A percentile compares a stretch with the other conserved stretches of the same genome.
These are phyloP conservation scores for Clarias gariepinus DNA, from an alignment of 2,113 vertebrate genomes.

Conservation along the genomic window DNA sequence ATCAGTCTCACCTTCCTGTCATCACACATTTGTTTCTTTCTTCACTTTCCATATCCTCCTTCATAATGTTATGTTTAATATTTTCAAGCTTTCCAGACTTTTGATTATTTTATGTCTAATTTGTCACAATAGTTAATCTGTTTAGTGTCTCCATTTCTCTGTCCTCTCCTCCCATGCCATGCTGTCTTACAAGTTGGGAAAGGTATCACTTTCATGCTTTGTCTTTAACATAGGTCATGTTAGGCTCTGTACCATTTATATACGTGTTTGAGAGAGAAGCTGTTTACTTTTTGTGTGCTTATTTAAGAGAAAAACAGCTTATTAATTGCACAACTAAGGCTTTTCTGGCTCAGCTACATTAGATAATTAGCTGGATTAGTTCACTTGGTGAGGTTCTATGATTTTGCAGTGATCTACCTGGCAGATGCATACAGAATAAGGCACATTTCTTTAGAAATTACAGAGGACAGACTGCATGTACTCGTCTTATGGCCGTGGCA, in stretches of 20 bases:
- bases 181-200: slow-evolving; percentile 43
- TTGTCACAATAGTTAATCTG: slow-evolving; percentile 21
- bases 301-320: background rate
- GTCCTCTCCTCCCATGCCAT: slow-evolving; percentile 44
- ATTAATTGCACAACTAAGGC: background rate
- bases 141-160: slow-evolving; percentile 43
- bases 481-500: background rate
- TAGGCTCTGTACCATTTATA: slow-evolving; percentile 24
- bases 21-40: background rate
- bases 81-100: background rate
- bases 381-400: slow-evolving; percentile 6
- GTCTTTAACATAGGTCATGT: slow-evolving; percentile 27
- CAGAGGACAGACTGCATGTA: background rate
- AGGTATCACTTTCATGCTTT: slow-evolving; percentile 52
- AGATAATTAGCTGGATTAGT: background rate
- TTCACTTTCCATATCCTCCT: background rate
- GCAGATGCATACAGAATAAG: background rate
- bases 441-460: background rate
- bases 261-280: background rate
- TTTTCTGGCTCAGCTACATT: background rate
- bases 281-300: background rate
- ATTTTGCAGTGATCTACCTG: background rate
- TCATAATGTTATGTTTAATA: background rate
- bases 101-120: slow-evolving; percentile 4
- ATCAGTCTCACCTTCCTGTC: background rate